phyloP scores from a whole-genome alignment of 37 sponge, comb jelly and placozoan genomes.

The Beroe forskalii region DNA sequence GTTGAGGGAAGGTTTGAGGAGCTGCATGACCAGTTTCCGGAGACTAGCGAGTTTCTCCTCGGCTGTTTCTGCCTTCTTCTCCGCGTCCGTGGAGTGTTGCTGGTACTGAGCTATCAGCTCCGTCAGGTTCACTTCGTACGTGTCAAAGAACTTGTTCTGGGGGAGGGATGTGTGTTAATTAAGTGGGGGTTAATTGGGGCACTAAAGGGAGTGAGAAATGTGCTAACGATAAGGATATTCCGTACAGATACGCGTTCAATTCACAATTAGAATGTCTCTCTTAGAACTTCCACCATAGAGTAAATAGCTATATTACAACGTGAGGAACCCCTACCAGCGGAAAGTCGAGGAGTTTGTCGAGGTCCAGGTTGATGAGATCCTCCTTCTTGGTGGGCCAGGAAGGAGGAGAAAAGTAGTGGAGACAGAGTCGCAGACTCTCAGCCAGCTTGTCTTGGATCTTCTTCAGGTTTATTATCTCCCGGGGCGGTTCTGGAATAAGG shows the following conservation, averaged over 20 bases:
- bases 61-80: conserved; percentile 30
- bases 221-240: too few species aligned
- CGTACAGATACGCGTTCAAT: too few species aligned
- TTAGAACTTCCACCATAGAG: too few species aligned
- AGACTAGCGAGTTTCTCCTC: conserved; percentile 25
- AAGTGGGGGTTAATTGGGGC: too few species aligned
- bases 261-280: too few species aligned
- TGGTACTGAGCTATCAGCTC: conserved; percentile 62
- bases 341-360: conserved; percentile 57
- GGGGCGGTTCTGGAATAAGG: neutral
- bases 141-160: conserved; percentile 63
- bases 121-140: conserved; percentile 58
- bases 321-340: conserved; percentile 49
- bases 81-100: conserved; percentile 30
- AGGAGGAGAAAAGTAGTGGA: conserved; percentile 58
- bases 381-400: conserved; percentile 64
- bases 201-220: too few species aligned
- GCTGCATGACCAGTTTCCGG: conserved; percentile 59
- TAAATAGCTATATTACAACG: too few species aligned
- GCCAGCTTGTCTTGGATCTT: conserved; percentile 61
- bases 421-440: conserved; percentile 48
- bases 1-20: conserved; percentile 54
- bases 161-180: neutral
- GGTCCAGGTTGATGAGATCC: conserved; percentile 60
- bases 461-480: conserved; percentile 40